Percentiles rank a stretch among this genome's conserved stretches.
These are phyloP conservation scores for Poeciliopsis infans DNA, from an alignment of 2,797 vertebrate genomes.

Conservation along the genomic window DNA sequence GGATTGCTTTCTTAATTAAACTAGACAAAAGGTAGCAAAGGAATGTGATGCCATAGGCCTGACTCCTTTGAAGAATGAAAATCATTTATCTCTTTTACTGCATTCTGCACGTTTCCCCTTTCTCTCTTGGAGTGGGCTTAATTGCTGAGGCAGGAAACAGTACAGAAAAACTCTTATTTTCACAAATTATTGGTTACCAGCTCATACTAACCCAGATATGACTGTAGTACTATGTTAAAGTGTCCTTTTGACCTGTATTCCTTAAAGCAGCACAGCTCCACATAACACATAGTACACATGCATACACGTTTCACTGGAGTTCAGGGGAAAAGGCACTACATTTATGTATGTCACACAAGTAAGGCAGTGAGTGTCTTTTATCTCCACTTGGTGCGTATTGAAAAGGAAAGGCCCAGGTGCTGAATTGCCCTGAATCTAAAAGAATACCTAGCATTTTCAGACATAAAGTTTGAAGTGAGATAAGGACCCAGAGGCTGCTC, in stretches of 20 bases:
- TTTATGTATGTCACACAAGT: not conserved
- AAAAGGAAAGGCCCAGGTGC: conserved; percentile 2
- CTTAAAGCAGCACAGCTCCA: not conserved
- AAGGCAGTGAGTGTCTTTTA: not conserved
- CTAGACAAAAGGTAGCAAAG: conserved; percentile 63
- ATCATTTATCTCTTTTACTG: conserved; percentile 72
- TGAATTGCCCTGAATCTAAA: conserved; percentile 3
- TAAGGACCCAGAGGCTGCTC: not conserved
- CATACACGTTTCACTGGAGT: not conserved
- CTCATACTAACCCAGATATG: conserved; percentile 37
- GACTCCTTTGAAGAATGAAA: conserved; percentile 69
- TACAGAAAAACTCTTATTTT: conserved; percentile 10
- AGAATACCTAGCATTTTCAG: not conserved
- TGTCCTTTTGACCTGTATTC: not conserved
- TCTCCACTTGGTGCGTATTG: not conserved
- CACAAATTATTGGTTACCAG: conserved; percentile 47
- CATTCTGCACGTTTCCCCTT: conserved; percentile 62
- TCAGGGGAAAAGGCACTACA: conserved; percentile 5
- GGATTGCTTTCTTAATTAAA: conserved; percentile 81
- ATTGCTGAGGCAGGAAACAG: conserved; percentile 48
- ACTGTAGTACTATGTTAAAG: not conserved
- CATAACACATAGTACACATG: not conserved
- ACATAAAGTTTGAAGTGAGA: not conserved
- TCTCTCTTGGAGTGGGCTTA: conserved; percentile 47
- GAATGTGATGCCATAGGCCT: conserved; percentile 66